Evolutionary conservation across 2,797 vertebrate species (phyloP).

Genomic region (Enteromius afrohamiltoni): DNA sequence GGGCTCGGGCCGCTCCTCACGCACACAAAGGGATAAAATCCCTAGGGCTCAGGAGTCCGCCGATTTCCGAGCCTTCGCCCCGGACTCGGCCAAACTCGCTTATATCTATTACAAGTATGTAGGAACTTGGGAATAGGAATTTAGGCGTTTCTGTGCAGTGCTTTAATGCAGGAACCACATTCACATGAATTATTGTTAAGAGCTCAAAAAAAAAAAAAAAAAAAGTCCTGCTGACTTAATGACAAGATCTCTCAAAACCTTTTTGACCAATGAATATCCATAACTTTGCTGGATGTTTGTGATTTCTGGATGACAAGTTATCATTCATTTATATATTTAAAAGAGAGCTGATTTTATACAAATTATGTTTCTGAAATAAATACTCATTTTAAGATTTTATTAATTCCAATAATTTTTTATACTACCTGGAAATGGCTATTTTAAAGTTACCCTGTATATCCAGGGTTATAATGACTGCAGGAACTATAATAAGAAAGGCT

Average conservation of each 20-base stretch:
- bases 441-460: not conserved
- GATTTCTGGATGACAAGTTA: not conserved
- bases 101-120: no score
- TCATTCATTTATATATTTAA: not conserved
- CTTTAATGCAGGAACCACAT: not conserved
- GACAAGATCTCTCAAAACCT: not conserved
- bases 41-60: no score
- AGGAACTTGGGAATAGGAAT: not conserved
- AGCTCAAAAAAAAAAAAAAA: not conserved
- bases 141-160: not conserved
- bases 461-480: not conserved
- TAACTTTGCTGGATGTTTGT: not conserved
- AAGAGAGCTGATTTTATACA: not conserved
- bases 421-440: not conserved
- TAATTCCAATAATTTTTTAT: no score
- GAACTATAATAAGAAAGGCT: not conserved
- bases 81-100: no score
- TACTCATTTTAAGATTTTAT: not conserved
- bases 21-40: no score
- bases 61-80: no score
- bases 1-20: no score
- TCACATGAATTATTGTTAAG: not conserved
- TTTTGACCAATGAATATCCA: not conserved
- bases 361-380: not conserved
- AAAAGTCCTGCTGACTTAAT: not conserved